Base-by-base conservation (phyloP, 2,888 invertebrate species). In the Noctua janthina region DNA sequence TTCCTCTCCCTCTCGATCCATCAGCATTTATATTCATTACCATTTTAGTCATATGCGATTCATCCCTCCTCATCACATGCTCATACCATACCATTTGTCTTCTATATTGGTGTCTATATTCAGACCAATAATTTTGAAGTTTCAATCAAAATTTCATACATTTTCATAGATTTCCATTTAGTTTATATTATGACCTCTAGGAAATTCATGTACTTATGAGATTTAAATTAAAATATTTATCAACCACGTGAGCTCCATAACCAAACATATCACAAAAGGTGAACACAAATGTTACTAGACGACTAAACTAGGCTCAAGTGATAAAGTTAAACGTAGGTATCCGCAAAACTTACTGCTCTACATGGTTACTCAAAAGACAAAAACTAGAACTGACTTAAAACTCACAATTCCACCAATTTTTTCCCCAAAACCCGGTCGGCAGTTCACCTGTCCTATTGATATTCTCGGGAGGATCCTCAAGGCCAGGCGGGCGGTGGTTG, bases 361-460 rank as follows among this genome's bases (percentile, higher is more conserved):
- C n/a, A n/a, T 8, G 1, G 46, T n/a, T 5, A 23, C 43, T 43
- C 43, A 43, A 66, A 43, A 67, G 7, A 0, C 67, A 46, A 49
- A 62, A 54, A 64, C 7, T 59, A 23, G 43, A 67, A 43, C 67
- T 8, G 13, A 15, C 46, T n/a, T 29, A 17, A 70, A 70, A n/a
- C 29, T 15, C 23, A 67, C 35, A 73, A 73, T 51, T 69, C 46
- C 64, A 54, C 20, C 59, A 51, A 54, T 54, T 64, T 51, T 71
- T 29, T 7, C 56, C 70, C 70, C 46, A 75, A 84, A 77, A 73
- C 15, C 17, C 39, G 49, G 66, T 35, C 62, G 59, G 20, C 15
- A 78, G 69, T 82, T 80, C 91, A 90, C 90, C 90, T 91, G 91
- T 88, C 90, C 69, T 87, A 90, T 90, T 90, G 76, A 84, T 83